Conservation (phyloP, 2,888 invertebrate species). For the Drosophila aldrichi region DNA sequence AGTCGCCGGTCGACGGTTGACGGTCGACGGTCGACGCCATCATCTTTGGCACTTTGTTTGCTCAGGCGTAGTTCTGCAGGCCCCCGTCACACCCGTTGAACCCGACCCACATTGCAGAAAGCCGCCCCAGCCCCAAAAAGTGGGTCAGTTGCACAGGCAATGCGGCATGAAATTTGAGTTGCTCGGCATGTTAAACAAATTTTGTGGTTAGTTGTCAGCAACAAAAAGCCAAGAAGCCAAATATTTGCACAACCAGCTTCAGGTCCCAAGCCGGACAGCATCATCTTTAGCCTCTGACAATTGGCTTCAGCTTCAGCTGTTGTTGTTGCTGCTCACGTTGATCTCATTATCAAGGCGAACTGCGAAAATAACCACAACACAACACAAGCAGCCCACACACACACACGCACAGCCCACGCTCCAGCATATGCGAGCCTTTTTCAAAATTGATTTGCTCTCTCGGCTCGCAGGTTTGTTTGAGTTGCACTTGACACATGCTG, state of each 20-base stretch:
- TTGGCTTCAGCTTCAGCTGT: slow-evolving; percentile 18
- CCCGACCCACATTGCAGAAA: slow-evolving; percentile 21
- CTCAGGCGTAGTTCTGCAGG: slow-evolving; percentile 36
- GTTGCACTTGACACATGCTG: slow-evolving; percentile 75
- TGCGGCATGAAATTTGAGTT: slow-evolving; percentile 76
- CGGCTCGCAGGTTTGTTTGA: slow-evolving; percentile 63
- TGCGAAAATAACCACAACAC: slow-evolving; percentile 57
- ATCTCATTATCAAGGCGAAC: slow-evolving; percentile 73
- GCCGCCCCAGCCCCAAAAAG: slow-evolving; percentile 21
- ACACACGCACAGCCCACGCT: neutral
- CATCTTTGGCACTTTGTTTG: slow-evolving; percentile 49
- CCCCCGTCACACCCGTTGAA: neutral
- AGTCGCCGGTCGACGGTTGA: slow-evolving; percentile 23
- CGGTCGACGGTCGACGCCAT: slow-evolving; percentile 30
- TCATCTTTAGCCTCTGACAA: slow-evolving; percentile 9
- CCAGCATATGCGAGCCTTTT: slow-evolving; percentile 1
- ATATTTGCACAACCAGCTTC: slow-evolving; percentile 70
- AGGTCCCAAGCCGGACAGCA: slow-evolving; percentile 12
- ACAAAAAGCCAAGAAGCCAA: slow-evolving; percentile 65
- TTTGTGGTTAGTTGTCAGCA: slow-evolving; percentile 75
- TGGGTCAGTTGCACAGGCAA: slow-evolving; percentile 69
- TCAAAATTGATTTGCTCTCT: slow-evolving; percentile 67
- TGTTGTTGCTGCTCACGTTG: slow-evolving; percentile 38
- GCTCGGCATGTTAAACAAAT: slow-evolving; percentile 68
- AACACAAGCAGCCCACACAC: slow-evolving; percentile 22